These are phyloP conservation scores for Dasypus novemcinctus DNA, from an alignment of 2,113 vertebrate species.

Conservation along the genomic window DNA sequence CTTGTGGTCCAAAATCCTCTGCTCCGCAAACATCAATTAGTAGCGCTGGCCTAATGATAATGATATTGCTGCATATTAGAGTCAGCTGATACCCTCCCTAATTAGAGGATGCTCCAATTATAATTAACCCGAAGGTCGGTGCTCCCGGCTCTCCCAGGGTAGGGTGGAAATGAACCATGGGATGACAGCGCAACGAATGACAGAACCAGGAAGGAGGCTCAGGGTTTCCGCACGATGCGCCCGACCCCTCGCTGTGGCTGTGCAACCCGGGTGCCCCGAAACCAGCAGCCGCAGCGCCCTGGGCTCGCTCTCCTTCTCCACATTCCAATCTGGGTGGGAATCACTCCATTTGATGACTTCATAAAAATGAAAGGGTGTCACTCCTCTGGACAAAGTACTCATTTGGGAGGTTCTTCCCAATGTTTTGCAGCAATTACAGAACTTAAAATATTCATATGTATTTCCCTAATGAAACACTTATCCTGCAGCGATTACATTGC, in stretches of 20 bases:
- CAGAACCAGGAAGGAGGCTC: constrained; percentile 56
- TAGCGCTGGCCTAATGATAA: constrained; percentile 76
- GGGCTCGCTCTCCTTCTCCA: constrained; percentile 71
- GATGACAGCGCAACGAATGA: constrained; percentile 64
- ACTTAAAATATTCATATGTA: neutral
- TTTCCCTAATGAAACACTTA: neutral
- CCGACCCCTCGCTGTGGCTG: constrained; percentile 79
- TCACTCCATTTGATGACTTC: neutral
- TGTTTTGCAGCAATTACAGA: neutral
- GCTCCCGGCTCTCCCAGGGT: constrained; percentile 62
- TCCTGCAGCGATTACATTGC: neutral
- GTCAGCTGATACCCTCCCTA: constrained; percentile 73
- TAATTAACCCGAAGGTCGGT: constrained; percentile 74
- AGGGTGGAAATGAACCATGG: constrained; percentile 55
- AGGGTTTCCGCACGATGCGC: constrained; percentile 80
- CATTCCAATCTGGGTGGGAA: neutral
- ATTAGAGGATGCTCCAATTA: constrained; percentile 79
- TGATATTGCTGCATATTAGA: constrained; percentile 74
- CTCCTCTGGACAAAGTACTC: neutral
- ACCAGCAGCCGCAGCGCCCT: constrained; percentile 74
- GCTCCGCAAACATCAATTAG: constrained; percentile 77
- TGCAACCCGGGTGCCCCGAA: constrained; percentile 79
- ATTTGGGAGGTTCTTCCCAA: neutral
- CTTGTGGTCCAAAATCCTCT: constrained; percentile 57
- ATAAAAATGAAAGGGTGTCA: neutral